Evolutionary conservation across 2,888 invertebrate species (phyloP).

Genomic region (Agonopterix heracliana): DNA sequence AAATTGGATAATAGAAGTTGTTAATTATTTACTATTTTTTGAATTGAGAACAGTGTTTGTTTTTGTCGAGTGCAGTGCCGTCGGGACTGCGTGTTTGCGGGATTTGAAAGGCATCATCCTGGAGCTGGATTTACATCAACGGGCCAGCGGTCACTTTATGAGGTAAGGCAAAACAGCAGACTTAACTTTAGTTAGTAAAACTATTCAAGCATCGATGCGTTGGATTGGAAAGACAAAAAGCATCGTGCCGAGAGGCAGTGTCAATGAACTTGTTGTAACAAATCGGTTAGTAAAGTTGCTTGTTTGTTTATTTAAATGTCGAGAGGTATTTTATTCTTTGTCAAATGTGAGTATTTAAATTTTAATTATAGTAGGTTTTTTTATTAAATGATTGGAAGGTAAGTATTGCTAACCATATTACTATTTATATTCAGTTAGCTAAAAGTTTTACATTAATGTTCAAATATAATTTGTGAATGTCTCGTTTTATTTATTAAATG

Average conservation of each 20-base stretch:
- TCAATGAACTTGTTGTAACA: slow-evolving; percentile 35
- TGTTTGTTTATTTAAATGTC: slow-evolving; percentile 13
- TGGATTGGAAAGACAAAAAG: not conserved
- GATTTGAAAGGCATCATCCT: slow-evolving; percentile 75
- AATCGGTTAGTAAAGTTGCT: slow-evolving; percentile 29
- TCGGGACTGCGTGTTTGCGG: slow-evolving; percentile 28
- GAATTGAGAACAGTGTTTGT: slow-evolving; percentile 19
- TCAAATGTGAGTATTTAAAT: no score
- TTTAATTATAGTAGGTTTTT: no score
- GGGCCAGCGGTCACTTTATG: slow-evolving; percentile 86
- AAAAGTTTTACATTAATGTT: no score
- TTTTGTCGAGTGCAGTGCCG: slow-evolving; percentile 41
- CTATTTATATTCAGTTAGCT: no score
- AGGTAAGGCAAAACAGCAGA: slow-evolving; percentile 58
- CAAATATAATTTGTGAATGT: no score
- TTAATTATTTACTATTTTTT: slow-evolving; percentile 14
- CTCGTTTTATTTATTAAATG: no score
- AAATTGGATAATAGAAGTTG: slow-evolving; percentile 28
- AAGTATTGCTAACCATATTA: no score
- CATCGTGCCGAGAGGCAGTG: slow-evolving; percentile 9
- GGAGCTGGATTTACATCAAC: slow-evolving; percentile 87
- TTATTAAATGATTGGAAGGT: no score
- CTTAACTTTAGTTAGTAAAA: not conserved
- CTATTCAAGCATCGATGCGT: not conserved
- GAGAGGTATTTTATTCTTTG: no score